phyloP scores from a whole-genome alignment of 2,888 invertebrate species.

The Lacanobia wlatinum region DNA sequence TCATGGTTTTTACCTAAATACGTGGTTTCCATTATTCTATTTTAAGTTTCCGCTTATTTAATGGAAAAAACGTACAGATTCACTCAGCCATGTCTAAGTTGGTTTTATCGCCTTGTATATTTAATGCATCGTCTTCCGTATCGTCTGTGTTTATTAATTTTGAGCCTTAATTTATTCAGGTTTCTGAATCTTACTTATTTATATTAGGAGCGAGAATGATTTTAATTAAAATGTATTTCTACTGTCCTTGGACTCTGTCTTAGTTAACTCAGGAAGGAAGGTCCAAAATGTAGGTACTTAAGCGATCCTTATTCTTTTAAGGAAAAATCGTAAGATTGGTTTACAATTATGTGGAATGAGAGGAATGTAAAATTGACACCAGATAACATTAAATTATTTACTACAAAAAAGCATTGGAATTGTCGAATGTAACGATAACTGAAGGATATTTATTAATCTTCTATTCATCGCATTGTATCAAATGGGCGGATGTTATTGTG shows the following conservation, averaged over 20 bases:
- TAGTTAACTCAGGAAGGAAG: neutral
- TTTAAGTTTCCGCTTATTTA: conserved; percentile 60
- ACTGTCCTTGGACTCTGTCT: conserved; percentile 1
- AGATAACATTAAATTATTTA: conserved; percentile 30
- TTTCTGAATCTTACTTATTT: conserved; percentile 36
- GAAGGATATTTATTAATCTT: conserved; percentile 63
- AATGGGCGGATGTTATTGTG: conserved; percentile 74
- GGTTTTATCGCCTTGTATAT: conserved; percentile 53
- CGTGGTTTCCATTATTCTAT: conserved; percentile 55
- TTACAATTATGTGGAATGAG: neutral
- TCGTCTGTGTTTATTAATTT: conserved; percentile 46
- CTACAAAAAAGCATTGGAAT: conserved; percentile 37
- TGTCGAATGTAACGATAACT: conserved; percentile 45
- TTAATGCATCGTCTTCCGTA: conserved; percentile 57
- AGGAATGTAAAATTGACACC: neutral
- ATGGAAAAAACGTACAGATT: conserved; percentile 51
- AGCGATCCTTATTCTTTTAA: neutral
- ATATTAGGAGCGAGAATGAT: conserved; percentile 17
- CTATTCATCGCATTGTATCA: conserved; percentile 58
- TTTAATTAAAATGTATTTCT: conserved; percentile 31
- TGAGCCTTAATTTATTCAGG: conserved; percentile 34
- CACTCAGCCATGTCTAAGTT: conserved; percentile 56
- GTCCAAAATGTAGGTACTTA: neutral
- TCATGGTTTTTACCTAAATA: conserved; percentile 58
- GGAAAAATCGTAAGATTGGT: neutral